Evolutionary conservation across 2,797 vertebrate species (phyloP), one percentile per base, ranked within the genome.

Genomic region (Betta splendens): DNA sequence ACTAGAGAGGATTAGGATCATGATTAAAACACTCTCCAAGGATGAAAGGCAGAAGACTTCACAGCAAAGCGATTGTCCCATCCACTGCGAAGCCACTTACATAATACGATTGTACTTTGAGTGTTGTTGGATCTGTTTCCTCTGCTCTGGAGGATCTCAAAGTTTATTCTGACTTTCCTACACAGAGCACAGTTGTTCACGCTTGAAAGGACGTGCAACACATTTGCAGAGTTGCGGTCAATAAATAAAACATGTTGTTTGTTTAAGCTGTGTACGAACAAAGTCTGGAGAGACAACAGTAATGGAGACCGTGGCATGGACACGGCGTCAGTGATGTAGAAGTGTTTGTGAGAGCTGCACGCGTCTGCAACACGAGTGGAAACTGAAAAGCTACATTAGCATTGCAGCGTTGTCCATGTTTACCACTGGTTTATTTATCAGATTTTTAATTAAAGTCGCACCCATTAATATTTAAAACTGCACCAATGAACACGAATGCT

Each of bases 1-100:
- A 46, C 71, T 59, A 25, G 22, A 26, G 26, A 25, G 31, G 18
- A 20, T 20, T 7, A 29, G n/a, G 33, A 50, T 35, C 17, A 39
- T 9, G 15, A 63, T 70, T 61, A 43, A 16, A 10, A 35, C 13
- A 40, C n/a, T 49, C 54, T 64, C 16, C 65, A 67, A 33, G 39
- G 64, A 52, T 56, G 13, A 45, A 40, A 60, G 11, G 17, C 35
- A 46, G 51, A 65, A 62, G 39, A 53, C 23, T 52, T 64, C 26
- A 68, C 52, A 58, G 64, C 39, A 79, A 75, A 70, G 44, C 7
- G 55, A 63, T 72, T 28, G 59, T 71, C 59, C 69, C 31, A 43
- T 51, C 39, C 45, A 16, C 33, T 37, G 9, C 54, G 60, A 54
- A 57, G 58, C 26, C 45, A 46, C 67, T 77, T 73, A 64, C 51